Evolutionary conservation across 2,888 invertebrate species (phyloP).

Genomic region (Thecophora atra): DNA sequence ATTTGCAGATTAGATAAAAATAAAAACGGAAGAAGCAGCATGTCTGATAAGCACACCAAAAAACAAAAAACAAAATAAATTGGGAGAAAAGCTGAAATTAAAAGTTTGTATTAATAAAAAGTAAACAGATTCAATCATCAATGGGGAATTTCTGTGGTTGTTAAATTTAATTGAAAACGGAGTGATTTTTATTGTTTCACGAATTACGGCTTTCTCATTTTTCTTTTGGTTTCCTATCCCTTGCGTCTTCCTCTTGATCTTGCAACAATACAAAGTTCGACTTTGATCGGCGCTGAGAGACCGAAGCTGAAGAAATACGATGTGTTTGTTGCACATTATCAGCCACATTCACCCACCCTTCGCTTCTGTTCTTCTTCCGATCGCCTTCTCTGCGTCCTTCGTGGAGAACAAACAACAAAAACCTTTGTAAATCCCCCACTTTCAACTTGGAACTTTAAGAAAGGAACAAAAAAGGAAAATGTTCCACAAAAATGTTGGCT

Average conservation of each 20-base stretch:
- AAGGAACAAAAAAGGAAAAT: constrained; percentile 22
- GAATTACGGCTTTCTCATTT: neutral
- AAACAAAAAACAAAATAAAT: neutral
- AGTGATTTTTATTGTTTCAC: too few relatives aligned
- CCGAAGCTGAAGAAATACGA: neutral
- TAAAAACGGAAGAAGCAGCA: neutral
- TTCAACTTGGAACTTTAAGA: neutral
- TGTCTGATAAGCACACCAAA: neutral
- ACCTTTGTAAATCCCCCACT: neutral
- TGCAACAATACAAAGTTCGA: constrained; percentile 10
- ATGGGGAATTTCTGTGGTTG: too few relatives aligned
- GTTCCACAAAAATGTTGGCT: constrained; percentile 42
- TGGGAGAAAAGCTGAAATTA: too few relatives aligned
- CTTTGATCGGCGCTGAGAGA: neutral
- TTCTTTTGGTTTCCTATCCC: neutral
- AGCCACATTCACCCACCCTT: neutral
- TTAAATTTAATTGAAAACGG: too few relatives aligned
- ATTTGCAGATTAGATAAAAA: neutral
- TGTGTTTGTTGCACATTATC: neutral
- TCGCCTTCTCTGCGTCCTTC: neutral
- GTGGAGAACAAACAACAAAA: neutral
- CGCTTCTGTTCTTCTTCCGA: neutral
- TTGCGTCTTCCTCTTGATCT: neutral
- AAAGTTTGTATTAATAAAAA: too few relatives aligned
- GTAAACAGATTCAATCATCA: too few relatives aligned